Conservation (phyloP, 23 tunicate species). For the Styela plicata region DNA sequence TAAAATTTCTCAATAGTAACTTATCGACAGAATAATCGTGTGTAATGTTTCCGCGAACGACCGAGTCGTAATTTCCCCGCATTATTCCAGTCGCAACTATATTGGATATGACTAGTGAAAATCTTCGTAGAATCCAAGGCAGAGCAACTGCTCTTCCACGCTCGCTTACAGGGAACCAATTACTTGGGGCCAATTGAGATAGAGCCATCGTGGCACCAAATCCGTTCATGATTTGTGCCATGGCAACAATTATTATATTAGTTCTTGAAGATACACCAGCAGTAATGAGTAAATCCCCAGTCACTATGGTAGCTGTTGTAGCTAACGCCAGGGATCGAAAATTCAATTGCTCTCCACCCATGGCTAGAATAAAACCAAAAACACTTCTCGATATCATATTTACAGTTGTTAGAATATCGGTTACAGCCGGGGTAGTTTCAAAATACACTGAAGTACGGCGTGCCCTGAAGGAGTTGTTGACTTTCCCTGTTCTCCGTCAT, state of each 20-base stretch:
- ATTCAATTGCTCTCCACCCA: slow-evolving; percentile 1
- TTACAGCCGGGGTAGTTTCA: not conserved
- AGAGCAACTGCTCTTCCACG: slow-evolving; percentile 17
- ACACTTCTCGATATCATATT: slow-evolving; percentile 13
- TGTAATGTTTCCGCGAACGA: not conserved
- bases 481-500: too few relatives aligned
- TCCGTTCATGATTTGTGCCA: slow-evolving; percentile 22
- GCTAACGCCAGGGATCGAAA: slow-evolving; percentile 1
- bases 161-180: slow-evolving; percentile 19
- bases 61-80: not conserved
- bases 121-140: slow-evolving; percentile 14
- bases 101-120: slow-evolving; percentile 14
- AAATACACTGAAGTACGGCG: slow-evolving; percentile 12
- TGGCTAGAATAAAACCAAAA: slow-evolving; percentile 2
- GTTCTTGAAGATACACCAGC: slow-evolving; percentile 7
- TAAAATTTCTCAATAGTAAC: not conserved
- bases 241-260: not conserved
- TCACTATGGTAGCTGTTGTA: slow-evolving; percentile 3
- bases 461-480: too few relatives aligned
- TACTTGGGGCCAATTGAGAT: slow-evolving; percentile 18
- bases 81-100: slow-evolving; percentile 11
- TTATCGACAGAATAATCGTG: not conserved
- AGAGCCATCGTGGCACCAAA: slow-evolving; percentile 27
- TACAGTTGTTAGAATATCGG: slow-evolving; percentile 3
- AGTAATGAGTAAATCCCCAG: not conserved